Evolutionary conservation across 35 echinoderm and acorn worm genomes (phyloP).

Genomic region (Diadema setosum): DNA sequence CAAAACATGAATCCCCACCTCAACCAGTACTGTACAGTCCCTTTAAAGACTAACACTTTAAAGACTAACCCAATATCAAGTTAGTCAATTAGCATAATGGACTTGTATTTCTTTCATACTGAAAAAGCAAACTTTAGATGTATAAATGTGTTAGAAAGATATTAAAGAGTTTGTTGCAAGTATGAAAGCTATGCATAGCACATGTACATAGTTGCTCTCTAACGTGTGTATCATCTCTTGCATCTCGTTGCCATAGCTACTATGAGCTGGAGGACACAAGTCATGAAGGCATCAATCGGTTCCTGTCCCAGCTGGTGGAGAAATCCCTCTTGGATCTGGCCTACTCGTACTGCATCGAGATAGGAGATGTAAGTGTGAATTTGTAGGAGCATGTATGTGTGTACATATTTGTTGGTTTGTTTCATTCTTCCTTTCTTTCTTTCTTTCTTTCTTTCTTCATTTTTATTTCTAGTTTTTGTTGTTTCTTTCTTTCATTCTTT

Average conservation of each 20-base stretch:
- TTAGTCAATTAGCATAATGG: too few relatives aligned
- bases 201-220: too few relatives aligned
- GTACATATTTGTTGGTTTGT: background rate
- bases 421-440: background rate
- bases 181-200: too few relatives aligned
- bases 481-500: background rate
- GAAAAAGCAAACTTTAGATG: too few relatives aligned
- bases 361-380: slow-evolving; percentile 76
- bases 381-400: background rate
- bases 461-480: background rate
- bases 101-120: too few relatives aligned
- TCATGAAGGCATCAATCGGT: slow-evolving; percentile 86
- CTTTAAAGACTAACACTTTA: too few relatives aligned
- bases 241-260: slow-evolving; percentile 40
- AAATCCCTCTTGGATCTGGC: slow-evolving; percentile 77
- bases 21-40: too few relatives aligned
- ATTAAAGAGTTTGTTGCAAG: too few relatives aligned
- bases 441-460: background rate
- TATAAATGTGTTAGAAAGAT: too few relatives aligned
- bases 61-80: too few relatives aligned
- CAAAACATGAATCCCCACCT: too few relatives aligned
- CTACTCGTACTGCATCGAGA: slow-evolving; percentile 73
- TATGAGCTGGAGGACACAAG: slow-evolving; percentile 81
- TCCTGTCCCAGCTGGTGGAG: slow-evolving; percentile 91
- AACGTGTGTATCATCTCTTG: too few relatives aligned